Evolutionary conservation across 2,797 vertebrate genomes (phyloP), one percentile per base, ranked within the genome.

Genomic region (Eulemur coronatus): DNA sequence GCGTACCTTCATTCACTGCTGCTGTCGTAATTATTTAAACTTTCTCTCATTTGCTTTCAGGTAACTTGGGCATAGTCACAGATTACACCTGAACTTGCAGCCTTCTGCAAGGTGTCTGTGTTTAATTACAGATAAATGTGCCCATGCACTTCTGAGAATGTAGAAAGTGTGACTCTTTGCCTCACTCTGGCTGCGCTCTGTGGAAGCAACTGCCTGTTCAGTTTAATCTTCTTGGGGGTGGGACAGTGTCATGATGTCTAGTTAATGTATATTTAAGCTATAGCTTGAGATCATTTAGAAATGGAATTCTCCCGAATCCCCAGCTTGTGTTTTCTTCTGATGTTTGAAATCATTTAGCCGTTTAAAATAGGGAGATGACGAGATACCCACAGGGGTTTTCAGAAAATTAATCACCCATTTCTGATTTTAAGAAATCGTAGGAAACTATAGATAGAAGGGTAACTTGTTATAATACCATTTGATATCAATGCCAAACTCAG

Each of bases 361-460:
- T 57, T 67, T 46, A 59, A 38, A 81, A 72, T 35, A 73, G 59
- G 38, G 72, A 90, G 73, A 93, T 80, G 63, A 67, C 79, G 63
- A 86, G 46, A 84, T 61, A 57, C 17, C 48, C n/a, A 55, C 33
- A 65, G 79, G n/a, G 38, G 57, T 87, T 90, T 92, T 80, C 79
- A 81, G 75, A 84, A 79, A 92, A 79, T 89, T 43, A 72, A 80
- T 79, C 79, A 67, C 48, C 67, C 30, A 50, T 90, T 95, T 91
- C 43, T 93, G 43, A 63, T 82, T 93, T 10, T 12, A 76, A 46
- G 80, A 79, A 86, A 46, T 38, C 8, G 7, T 69, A 72, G 78
- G 35, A 65, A 90, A 61, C 86, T 61, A 76, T 43, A 91, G 28
- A 85, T 33, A 35, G 67, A 70, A 81, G 35, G 35, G 17, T 55